phyloP scores from a whole-genome alignment of 2,797 vertebrate species.

The Amniataba percoides region DNA sequence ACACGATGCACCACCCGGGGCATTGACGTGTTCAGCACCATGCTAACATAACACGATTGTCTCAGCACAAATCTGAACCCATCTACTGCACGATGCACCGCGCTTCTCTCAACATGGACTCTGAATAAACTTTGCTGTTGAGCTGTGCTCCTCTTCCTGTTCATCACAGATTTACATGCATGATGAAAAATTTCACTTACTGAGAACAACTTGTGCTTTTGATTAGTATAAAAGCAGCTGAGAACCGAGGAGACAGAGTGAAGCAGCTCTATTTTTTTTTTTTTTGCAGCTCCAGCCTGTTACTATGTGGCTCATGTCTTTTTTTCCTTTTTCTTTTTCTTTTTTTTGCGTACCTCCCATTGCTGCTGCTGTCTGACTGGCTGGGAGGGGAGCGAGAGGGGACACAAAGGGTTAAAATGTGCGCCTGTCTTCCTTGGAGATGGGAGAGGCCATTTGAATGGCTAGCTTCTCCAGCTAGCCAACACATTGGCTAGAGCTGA shows the following conservation, averaged over 20 bases:
- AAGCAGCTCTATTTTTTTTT: slow-evolving; percentile 18
- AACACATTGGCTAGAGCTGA: slow-evolving; percentile 92
- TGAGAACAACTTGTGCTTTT: slow-evolving; percentile 20
- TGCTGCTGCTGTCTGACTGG: slow-evolving; percentile 46
- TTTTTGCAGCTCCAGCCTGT: slow-evolving; percentile 30
- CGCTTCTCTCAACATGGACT: neutral
- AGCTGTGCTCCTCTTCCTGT: neutral
- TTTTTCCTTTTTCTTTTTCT: slow-evolving; percentile 7
- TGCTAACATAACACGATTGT: slow-evolving; percentile 29
- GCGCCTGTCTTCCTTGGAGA: slow-evolving; percentile 75
- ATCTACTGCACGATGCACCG: neutral
- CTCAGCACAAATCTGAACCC: slow-evolving; percentile 23
- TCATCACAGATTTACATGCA: neutral
- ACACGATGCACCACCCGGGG: slow-evolving; percentile 36
- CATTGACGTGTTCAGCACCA: slow-evolving; percentile 18
- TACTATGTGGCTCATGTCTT: slow-evolving; percentile 37
- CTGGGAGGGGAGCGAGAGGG: slow-evolving; percentile 28
- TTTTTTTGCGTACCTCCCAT: slow-evolving; percentile 39
- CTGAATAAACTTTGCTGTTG: neutral
- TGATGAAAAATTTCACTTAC: neutral
- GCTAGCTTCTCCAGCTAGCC: slow-evolving; percentile 83
- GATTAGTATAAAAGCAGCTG: slow-evolving; percentile 14
- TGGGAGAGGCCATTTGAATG: slow-evolving; percentile 86
- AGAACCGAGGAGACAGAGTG: neutral
- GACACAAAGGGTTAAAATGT: slow-evolving; percentile 77